Evolutionary conservation across 2,888 invertebrate genomes (phyloP).

Genomic region (Parnassius mnemosyne): DNA sequence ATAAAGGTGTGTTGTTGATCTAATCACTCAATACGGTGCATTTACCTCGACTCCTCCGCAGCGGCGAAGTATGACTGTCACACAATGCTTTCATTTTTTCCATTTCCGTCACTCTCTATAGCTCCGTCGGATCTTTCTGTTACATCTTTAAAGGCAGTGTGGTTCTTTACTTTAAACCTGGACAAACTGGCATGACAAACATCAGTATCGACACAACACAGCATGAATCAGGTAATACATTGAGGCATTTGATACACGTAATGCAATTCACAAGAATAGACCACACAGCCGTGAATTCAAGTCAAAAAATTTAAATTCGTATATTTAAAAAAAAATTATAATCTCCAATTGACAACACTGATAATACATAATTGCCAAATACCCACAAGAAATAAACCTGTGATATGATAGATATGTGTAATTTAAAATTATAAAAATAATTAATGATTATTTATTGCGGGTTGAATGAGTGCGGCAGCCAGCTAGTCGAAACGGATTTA

Average conservation of each 20-base stretch:
- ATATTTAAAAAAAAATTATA: constrained; percentile 35
- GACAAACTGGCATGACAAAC: constrained; percentile 70
- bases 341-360: constrained; percentile 44
- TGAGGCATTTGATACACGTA: constrained; percentile 34
- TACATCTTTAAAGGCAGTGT: constrained; percentile 72
- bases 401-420: constrained; percentile 31
- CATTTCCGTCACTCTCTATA: constrained; percentile 50
- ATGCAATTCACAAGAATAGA: constrained; percentile 42
- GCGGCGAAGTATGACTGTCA: constrained; percentile 36
- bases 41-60: constrained; percentile 71
- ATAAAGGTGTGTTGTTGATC: constrained; percentile 37
- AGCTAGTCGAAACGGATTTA: constrained; percentile 34
- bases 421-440: constrained; percentile 11
- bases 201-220: constrained; percentile 60
- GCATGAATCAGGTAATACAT: constrained; percentile 26
- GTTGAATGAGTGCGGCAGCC: constrained; percentile 26
- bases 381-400: constrained; percentile 63
- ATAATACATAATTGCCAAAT: constrained; percentile 8
- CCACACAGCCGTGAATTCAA: constrained; percentile 58
- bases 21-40: constrained; percentile 67
- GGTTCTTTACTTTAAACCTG: constrained; percentile 72
- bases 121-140: constrained; percentile 64
- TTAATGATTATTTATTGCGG: constrained; percentile 50
- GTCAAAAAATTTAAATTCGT: constrained; percentile 18
- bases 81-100: constrained; percentile 42